A percentile compares a stretch with the other conserved stretches of the same genome.
Conservation (phyloP, 2,888 invertebrate species). For the Pomacea canaliculata region DNA sequence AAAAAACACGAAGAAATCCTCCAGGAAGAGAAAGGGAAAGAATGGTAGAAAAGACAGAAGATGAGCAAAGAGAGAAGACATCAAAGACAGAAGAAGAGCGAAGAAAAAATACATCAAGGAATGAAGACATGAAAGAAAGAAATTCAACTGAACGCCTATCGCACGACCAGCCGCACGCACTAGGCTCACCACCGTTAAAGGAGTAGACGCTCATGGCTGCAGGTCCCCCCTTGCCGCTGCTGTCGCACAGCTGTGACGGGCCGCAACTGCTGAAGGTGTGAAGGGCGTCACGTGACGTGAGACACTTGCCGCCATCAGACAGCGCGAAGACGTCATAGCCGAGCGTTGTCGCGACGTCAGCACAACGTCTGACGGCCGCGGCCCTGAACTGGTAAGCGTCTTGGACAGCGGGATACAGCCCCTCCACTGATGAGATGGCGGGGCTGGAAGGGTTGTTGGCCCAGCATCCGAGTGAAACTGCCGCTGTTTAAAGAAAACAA, state of each 20-base stretch:
- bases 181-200: constrained; percentile 41
- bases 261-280: constrained; percentile 36
- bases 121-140: too few species aligned
- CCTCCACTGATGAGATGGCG: constrained; percentile 41
- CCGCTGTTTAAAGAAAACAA: constrained; percentile 26
- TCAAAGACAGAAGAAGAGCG: too few species aligned
- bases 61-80: too few species aligned
- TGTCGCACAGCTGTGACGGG: constrained; percentile 36
- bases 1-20: too few species aligned
- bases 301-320: constrained; percentile 43
- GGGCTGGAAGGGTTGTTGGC: constrained; percentile 27
- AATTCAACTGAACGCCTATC: too few species aligned
- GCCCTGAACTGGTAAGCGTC: constrained; percentile 34
- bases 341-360: constrained; percentile 39
- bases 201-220: constrained; percentile 44
- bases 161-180: neutral
- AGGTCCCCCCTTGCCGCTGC: constrained; percentile 35
- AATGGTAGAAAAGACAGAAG: too few species aligned
- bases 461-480: constrained; percentile 48
- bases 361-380: constrained; percentile 40
- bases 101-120: too few species aligned
- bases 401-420: constrained; percentile 26
- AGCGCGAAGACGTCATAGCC: constrained; percentile 44
- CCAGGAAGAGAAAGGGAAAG: too few species aligned
- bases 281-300: constrained; percentile 39